A percentile compares a stretch with the other conserved stretches of the same genome.
Conservation (phyloP, 2,797 vertebrate genomes). For the Molossus alvarezi region DNA sequence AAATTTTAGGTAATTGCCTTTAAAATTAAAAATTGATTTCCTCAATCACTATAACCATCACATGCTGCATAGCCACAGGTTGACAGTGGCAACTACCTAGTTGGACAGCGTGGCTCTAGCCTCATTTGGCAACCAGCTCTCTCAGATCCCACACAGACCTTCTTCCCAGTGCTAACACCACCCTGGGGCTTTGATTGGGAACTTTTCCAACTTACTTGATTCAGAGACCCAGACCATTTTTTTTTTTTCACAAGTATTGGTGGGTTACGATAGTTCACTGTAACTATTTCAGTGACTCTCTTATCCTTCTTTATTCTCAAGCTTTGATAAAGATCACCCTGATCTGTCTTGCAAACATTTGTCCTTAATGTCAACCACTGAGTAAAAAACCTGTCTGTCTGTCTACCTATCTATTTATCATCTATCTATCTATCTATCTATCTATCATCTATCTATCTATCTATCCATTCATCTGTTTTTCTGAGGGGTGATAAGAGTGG, state of each 20-base stretch:
- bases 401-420: no score
- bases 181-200: neutral
- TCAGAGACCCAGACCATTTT: neutral
- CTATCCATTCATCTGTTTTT: no score
- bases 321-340: neutral
- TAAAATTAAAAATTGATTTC: neutral
- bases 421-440: no score
- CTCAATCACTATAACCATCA: neutral
- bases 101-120: neutral
- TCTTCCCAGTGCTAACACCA: neutral
- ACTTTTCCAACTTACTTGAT: neutral
- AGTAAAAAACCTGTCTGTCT: neutral
- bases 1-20: neutral
- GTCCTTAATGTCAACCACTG: neutral
- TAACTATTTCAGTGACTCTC: neutral
- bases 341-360: neutral
- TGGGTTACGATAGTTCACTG: neutral
- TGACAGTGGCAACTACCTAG: neutral
- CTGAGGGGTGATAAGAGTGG: no score
- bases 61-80: neutral
- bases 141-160: fast-evolving
- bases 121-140: neutral
- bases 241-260: neutral
- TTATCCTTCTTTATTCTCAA: neutral
- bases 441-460: no score